Conservation (phyloP, 1,140 invertebrate genomes). For the Aphelenchoides besseyi region DNA sequence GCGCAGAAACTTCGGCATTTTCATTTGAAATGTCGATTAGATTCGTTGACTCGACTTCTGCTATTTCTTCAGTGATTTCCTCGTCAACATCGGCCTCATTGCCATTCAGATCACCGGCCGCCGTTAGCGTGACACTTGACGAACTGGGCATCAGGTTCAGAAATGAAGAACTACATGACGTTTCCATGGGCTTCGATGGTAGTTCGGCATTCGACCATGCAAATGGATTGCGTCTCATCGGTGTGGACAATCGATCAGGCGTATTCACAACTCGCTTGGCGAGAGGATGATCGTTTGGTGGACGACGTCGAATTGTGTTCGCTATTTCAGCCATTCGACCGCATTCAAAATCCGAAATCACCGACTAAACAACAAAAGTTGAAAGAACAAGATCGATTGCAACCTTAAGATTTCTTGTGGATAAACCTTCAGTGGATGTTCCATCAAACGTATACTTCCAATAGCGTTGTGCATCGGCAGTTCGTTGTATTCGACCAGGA, state of each 20-base stretch:
- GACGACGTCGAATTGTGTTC: background rate
- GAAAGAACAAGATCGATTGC: background rate
- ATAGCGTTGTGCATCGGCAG: slow-evolving; percentile 8
- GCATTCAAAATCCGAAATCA: slow-evolving; percentile 4
- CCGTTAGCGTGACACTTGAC: background rate
- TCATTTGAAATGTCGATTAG: background rate
- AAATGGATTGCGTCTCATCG: slow-evolving; percentile 29
- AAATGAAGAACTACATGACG: background rate
- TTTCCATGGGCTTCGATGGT: slow-evolving; percentile 10
- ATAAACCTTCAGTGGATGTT: background rate
- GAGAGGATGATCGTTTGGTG: background rate
- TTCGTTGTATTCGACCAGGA: background rate
- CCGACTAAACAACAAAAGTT: background rate
- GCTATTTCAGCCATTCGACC: slow-evolving; percentile 3
- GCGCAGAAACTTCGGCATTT: background rate
- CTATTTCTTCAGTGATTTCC: background rate
- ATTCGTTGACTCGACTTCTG: background rate
- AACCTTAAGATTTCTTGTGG: background rate
- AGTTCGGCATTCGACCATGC: slow-evolving; percentile 14
- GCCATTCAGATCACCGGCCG: background rate
- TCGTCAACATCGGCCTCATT: background rate
- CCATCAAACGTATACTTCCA: slow-evolving; percentile 19
- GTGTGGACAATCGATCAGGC: slow-evolving; percentile 16
- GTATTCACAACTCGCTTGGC: slow-evolving; percentile 18
- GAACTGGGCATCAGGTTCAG: slow-evolving; percentile 1